A percentile compares a stretch with the other conserved stretches of the same genome.
These are phyloP conservation scores for Pseudochromis fuscus DNA, from an alignment of 2,797 vertebrate genomes.

Conservation along the genomic window DNA sequence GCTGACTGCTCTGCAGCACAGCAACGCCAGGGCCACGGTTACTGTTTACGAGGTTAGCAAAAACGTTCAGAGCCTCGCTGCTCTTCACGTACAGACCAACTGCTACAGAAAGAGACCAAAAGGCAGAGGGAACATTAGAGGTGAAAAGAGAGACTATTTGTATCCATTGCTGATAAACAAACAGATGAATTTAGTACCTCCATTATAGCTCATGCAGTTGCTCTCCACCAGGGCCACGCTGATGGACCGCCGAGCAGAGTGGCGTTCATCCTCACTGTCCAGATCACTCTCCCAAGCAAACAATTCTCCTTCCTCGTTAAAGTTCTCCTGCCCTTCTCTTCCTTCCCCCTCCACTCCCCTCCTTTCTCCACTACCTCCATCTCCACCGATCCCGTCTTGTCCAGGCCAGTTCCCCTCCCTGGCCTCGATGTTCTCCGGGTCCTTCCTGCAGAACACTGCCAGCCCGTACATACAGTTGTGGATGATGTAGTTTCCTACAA, in stretches of 20 bases:
- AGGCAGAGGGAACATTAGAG: not conserved
- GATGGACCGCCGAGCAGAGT: slow-evolving; percentile 84
- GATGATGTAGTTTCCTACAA: slow-evolving; percentile 90
- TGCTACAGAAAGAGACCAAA: slow-evolving; percentile 75
- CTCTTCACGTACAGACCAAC: slow-evolving; percentile 93
- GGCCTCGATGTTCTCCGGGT: slow-evolving; percentile 79
- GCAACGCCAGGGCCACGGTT: slow-evolving; percentile 87
- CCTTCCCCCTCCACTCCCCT: slow-evolving; percentile 78
- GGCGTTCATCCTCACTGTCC: slow-evolving; percentile 90
- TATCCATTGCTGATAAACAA: not conserved
- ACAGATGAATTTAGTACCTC: slow-evolving; percentile 59
- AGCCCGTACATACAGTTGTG: slow-evolving; percentile 93
- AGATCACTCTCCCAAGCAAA: slow-evolving; percentile 90
- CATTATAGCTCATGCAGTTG: slow-evolving; percentile 89
- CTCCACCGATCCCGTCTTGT: slow-evolving; percentile 82
- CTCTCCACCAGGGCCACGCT: slow-evolving; percentile 90
- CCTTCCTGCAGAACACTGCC: slow-evolving; percentile 92
- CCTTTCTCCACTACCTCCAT: slow-evolving; percentile 72
- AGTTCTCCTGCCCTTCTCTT: slow-evolving; percentile 86
- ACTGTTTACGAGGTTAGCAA: slow-evolving; percentile 88
- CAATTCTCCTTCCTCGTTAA: slow-evolving; percentile 91
- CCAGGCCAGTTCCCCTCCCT: slow-evolving; percentile 82
- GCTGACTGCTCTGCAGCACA: slow-evolving; percentile 90
- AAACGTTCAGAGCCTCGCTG: slow-evolving; percentile 89
- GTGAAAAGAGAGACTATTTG: not conserved